Conservation (phyloP, 2,113 vertebrate genomes). For the Willisornis vidua region DNA sequence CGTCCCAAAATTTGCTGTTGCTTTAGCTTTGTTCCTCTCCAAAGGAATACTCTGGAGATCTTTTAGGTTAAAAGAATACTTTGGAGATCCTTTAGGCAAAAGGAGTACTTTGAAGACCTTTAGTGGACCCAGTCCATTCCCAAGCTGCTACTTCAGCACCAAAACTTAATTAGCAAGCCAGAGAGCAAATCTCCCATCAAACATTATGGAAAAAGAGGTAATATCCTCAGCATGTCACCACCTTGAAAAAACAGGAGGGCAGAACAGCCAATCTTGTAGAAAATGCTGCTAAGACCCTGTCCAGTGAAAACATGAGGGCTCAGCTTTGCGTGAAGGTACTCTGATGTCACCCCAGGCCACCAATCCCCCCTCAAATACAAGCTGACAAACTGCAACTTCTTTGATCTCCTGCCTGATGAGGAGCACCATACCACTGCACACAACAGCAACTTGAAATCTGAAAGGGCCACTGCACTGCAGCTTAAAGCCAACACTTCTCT, state of each 20-base stretch:
- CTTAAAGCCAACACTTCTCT: neutral
- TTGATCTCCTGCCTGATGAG: neutral
- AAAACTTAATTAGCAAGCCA: neutral
- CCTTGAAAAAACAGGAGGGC: rapidly evolving
- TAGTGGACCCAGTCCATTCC: neutral
- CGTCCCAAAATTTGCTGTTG: neutral
- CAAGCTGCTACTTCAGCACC: neutral
- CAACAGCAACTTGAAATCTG: neutral
- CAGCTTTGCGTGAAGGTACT: neutral
- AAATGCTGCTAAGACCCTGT: neutral
- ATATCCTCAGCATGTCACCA: neutral
- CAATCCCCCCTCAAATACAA: neutral
- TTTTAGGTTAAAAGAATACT: neutral
- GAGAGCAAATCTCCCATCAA: neutral
- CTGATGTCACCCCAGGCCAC: neutral
- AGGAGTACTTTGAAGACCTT: neutral
- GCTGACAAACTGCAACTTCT: neutral
- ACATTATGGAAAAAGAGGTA: neutral
- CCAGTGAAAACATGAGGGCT: neutral
- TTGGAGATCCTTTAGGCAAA: neutral
- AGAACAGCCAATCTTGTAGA: neutral
- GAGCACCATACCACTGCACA: neutral
- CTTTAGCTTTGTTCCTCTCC: neutral
- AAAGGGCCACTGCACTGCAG: neutral
- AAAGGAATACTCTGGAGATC: neutral